These are phyloP conservation scores for Siniperca obscura DNA, from an alignment of 2,797 vertebrate species.

Conservation along the genomic window DNA sequence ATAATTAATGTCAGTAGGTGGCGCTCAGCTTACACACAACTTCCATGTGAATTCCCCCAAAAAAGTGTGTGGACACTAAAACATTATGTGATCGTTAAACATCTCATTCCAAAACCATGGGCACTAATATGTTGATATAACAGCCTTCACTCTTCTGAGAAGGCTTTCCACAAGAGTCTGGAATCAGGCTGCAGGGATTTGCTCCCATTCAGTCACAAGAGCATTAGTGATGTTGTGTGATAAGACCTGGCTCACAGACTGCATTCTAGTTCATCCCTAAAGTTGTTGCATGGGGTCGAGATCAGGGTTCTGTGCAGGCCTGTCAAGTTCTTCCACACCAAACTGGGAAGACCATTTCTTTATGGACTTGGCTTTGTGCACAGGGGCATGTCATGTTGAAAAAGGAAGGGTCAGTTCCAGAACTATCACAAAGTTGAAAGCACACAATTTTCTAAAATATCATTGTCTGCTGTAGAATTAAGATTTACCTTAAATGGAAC, in stretches of 20 bases:
- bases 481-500: neutral
- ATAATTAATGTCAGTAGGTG: neutral
- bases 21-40: neutral
- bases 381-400: neutral
- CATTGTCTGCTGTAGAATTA: neutral
- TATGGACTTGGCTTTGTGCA: neutral
- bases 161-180: constrained; percentile 15
- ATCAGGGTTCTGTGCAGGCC: neutral
- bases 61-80: neutral
- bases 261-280: neutral
- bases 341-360: neutral
- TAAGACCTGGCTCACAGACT: neutral
- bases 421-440: neutral
- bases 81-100: neutral
- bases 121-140: constrained; percentile 1
- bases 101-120: neutral
- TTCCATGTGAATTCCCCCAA: neutral
- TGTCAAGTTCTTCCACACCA: neutral
- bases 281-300: neutral
- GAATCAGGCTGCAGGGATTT: constrained; percentile 4
- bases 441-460: neutral
- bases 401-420: neutral
- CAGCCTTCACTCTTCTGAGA: constrained; percentile 5
- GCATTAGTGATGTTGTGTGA: constrained; percentile 2
- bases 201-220: constrained; percentile 10